Base-by-base conservation (phyloP, 2,113 vertebrate species). In the Actenoides lindsayi region DNA sequence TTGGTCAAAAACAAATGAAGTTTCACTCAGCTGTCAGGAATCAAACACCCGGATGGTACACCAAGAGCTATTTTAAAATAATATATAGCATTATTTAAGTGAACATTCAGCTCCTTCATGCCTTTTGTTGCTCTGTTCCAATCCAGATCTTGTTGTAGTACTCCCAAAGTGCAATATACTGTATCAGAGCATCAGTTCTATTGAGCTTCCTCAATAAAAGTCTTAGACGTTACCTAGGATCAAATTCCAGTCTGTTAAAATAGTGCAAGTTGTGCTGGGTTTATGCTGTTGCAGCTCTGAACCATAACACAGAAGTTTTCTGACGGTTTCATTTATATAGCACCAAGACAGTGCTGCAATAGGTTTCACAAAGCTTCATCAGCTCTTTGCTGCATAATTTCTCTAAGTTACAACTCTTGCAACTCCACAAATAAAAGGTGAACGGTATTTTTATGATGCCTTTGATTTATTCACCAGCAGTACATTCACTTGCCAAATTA, bases 261-360 rank as follows among this genome's bases (percentile, higher is more conserved):
- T 9, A 50, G 21, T 7, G 59, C 2, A 28, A 62, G 20, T 46
- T 62, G 35, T 57, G 60, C 50, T 86, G 50, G 13, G 30, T 42
- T 83, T 77, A 11, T 35, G 60, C 27, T 19, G 19, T 16, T 70
- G 41, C 59, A 70, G 54, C 37, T 87, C 50, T 54, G 67, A 69
- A 76, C 44, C 1, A 1, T 4, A 42, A 19, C 33, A 13, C 13
- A 2, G 3, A 62, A 37, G 46, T 46, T 46, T 46, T 46, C 46
- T 46, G 85, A 2, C 24, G 17, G 11, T 62, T 44, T 42, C 2
- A 11, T 60, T 91, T 68, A 28, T 13, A 5, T 7, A 39, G 65
- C 62, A 46, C 44, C 41, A 24, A 59, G 25, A 42, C 35, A 1
- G 1, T 3, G 15, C 10, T 28, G 5, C 31, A 53, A 5, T 0